Evolutionary conservation across 1,140 invertebrate species (phyloP), one percentile per base, ranked within the genome.

Genomic region (Proales similis): DNA sequence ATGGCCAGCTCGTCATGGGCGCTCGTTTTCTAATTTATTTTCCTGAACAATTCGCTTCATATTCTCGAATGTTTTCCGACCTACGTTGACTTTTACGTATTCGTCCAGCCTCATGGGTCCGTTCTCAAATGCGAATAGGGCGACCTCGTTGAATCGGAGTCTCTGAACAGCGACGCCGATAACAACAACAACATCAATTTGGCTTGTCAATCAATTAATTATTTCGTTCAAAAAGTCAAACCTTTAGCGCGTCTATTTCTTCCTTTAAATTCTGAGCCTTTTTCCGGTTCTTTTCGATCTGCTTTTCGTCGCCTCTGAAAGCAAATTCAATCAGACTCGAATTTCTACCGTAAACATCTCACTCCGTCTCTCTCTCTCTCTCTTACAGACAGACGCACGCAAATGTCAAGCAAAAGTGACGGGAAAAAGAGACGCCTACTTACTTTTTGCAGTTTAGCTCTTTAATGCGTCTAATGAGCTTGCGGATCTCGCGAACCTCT

Each of bases 271-370:
- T 26, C 4, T 57, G n/a, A 42, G 36, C 39, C 45, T 57, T 57
- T 39, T 42, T 24, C 45, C 45, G 39, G n/a, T 57, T 57, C 22
- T 57, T 57, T 57, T 57, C 51, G n/a, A 57, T 9, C 22, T 57
- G 51, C 17, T 24, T 29, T 26, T 57, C 51, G 26, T 43, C 45
- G 9, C 51, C 51, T 57, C 51, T 57, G 14, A 24, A 42, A 42
- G 45, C 19, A 36, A 12, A 51, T 3, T n/a, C n/a, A n/a, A n/a
- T n/a, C n/a, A n/a, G n/a, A n/a, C n/a, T n/a, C n/a, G n/a, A 51
- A 51, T 33, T 32, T 9, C 11, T 33, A n/a, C 24, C n/a, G n/a
- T 20, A 14, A 0, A 36, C n/a, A 19, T 19, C 45, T 57, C 45
- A 2, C 45, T 57, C 11, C 19, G 6, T 42, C 17, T 57, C 45